These are phyloP conservation scores for Beris chalybata DNA, from an alignment of 2,888 invertebrate species.

Conservation along the genomic window DNA sequence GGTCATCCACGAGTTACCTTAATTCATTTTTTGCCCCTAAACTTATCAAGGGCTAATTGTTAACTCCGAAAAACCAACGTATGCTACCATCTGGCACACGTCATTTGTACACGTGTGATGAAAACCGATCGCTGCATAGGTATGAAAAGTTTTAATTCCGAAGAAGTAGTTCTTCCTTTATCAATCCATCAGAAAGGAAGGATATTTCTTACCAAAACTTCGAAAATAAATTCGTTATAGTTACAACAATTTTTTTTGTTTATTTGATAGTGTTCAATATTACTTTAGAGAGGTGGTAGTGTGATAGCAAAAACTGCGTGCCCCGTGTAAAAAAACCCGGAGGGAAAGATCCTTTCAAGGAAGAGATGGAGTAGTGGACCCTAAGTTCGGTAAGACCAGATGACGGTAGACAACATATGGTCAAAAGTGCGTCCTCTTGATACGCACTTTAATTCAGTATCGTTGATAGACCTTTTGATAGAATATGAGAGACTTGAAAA, in stretches of 20 bases:
- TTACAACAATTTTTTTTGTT: constrained; percentile 11
- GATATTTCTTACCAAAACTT: constrained; percentile 1
- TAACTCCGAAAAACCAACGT: not conserved
- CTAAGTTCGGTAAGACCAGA: constrained; percentile 32
- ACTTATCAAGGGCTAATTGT: no score
- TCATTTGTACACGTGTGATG: constrained; percentile 37
- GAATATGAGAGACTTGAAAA: no score
- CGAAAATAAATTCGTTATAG: constrained; percentile 36
- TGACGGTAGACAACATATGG: constrained; percentile 36
- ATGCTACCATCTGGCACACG: constrained; percentile 38
- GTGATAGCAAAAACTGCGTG: constrained; percentile 28
- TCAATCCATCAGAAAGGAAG: not conserved
- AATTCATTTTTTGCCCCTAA: no score
- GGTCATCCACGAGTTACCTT: no score
- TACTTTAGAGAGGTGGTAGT: constrained; percentile 1
- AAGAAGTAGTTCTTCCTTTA: constrained; percentile 11
- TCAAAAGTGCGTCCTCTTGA: constrained; percentile 18
- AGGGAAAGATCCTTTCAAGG: constrained; percentile 20
- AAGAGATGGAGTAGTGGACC: constrained; percentile 16
- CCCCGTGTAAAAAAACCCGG: constrained; percentile 32
- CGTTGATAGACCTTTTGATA: no score
- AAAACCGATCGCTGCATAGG: constrained; percentile 2
- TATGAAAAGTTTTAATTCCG: constrained; percentile 27
- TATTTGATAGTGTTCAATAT: not conserved
- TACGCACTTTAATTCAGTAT: no score